These are phyloP conservation scores for Gryon sp. DNA, from an alignment of 1,140 invertebrate species.

Conservation along the genomic window DNA sequence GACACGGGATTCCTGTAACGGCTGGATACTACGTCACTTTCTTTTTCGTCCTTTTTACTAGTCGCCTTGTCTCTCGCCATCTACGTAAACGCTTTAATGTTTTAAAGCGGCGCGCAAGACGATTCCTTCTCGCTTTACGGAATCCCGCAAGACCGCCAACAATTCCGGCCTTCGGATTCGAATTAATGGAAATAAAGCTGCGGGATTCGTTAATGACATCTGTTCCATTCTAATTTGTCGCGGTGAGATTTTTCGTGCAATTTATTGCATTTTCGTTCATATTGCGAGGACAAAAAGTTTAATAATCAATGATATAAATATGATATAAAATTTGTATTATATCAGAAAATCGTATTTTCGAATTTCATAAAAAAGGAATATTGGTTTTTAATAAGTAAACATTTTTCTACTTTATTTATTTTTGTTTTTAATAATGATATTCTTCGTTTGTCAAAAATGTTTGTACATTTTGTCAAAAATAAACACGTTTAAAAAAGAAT, in stretches of 20 bases:
- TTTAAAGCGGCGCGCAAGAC: slow-evolving; percentile 53
- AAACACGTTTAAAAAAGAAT: too few relatives aligned
- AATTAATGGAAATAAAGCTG: slow-evolving; percentile 58
- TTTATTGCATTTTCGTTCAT: slow-evolving; percentile 18
- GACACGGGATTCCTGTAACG: slow-evolving; percentile 74
- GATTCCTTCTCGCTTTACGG: slow-evolving; percentile 62
- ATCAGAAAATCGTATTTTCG: too few relatives aligned
- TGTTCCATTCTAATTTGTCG: slow-evolving; percentile 55
- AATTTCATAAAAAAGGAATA: too few relatives aligned
- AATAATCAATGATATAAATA: too few relatives aligned
- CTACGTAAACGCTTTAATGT: slow-evolving; percentile 65
- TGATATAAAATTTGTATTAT: too few relatives aligned
- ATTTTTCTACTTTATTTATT: too few relatives aligned
- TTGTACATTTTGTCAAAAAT: too few relatives aligned
- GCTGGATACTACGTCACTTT: slow-evolving; percentile 72
- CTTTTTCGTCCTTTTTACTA: slow-evolving; percentile 67
- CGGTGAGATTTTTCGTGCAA: slow-evolving; percentile 27
- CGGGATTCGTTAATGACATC: slow-evolving; percentile 54
- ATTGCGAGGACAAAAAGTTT: too few relatives aligned
- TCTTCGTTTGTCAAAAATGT: too few relatives aligned
- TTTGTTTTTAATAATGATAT: too few relatives aligned
- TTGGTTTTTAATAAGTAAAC: too few relatives aligned
- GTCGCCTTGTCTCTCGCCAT: slow-evolving; percentile 55
- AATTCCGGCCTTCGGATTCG: slow-evolving; percentile 47
- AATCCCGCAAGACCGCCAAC: slow-evolving; percentile 55